Base-by-base conservation (phyloP, 1,140 invertebrate genomes). In the Popillia japonica region DNA sequence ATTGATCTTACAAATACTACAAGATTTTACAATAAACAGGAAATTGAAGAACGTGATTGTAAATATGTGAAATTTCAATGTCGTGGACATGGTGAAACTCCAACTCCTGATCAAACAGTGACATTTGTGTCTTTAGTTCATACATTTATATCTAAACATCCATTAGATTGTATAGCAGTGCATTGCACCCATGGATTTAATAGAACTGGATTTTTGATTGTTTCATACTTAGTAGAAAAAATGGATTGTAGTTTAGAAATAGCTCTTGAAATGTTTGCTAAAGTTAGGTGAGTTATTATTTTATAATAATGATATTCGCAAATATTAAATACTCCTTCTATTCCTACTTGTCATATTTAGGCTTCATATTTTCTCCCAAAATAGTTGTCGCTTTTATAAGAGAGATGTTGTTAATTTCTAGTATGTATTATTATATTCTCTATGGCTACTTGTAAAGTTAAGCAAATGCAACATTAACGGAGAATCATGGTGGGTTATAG, bases 131-230 rank as follows among this genome's bases (percentile, higher is more conserved):
- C 92, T 79, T 84, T 96, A 48, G 96, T 96, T 78, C 89, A 90
- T 42, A 91, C 91, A 72, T 98, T 96, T 82, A 92, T 97, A 34
- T 87, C 88, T n/a, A 89, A 96, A 82, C 88, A 94, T 86, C 96
- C 96, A 3, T 86, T 95, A 78, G 91, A 96, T 82, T 88, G 93
- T 17, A 94, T 98, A 80, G 96, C 93, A 68, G 94, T 99, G 40
- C 99, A 99, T 86, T 99, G 98, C 85, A 99, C 98, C 0, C 98
- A 99, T 90, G 99, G 98, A 0, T 99, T 99, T 85, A 99, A 99
- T 87, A 90, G 99, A 82, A 99, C 97, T 27, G 99, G 96, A 0
- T 99, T 99, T 86, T 88, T 99, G 0, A 95, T 99, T 73, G 91
- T 93, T 72, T 93, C 96, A 2, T 99, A 95, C 87, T 90, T 99